Conservation (phyloP, 2,113 vertebrate genomes). For the Sinocyclocheilus anshuiensis region DNA sequence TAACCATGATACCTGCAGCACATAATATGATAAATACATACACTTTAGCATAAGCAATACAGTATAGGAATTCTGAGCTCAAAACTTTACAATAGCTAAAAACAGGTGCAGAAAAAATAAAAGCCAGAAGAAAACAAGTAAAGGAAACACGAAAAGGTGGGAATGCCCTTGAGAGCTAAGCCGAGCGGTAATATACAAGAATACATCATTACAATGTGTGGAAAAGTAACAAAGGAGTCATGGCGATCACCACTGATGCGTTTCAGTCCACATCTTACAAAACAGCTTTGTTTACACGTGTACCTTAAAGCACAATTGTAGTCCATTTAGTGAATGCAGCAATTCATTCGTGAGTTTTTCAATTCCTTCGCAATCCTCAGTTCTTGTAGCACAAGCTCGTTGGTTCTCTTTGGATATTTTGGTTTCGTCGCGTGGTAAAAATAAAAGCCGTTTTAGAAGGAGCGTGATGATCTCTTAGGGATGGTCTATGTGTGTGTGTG, state of each 20-base stretch:
- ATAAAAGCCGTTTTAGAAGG: constrained; percentile 14
- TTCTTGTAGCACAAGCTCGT: constrained; percentile 58
- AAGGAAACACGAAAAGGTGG: constrained; percentile 55
- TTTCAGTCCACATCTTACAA: constrained; percentile 76
- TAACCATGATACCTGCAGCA: constrained; percentile 81
- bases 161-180: constrained; percentile 78
- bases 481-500: neutral
- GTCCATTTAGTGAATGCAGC: constrained; percentile 74
- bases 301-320: constrained; percentile 79
- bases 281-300: constrained; percentile 78
- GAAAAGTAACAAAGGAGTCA: constrained; percentile 73
- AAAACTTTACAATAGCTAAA: constrained; percentile 80
- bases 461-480: constrained; percentile 32
- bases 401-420: constrained; percentile 78
- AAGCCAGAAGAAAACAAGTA: constrained; percentile 46
- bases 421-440: constrained; percentile 45
- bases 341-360: constrained; percentile 70
- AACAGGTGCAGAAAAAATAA: constrained; percentile 69
- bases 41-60: constrained; percentile 81
- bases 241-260: constrained; percentile 69
- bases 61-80: constrained; percentile 79
- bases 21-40: constrained; percentile 82
- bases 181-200: constrained; percentile 81
- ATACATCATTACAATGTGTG: constrained; percentile 76
- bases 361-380: constrained; percentile 47